These are phyloP conservation scores for Natator depressus DNA, from an alignment of 2,113 vertebrate species.

Conservation along the genomic window DNA sequence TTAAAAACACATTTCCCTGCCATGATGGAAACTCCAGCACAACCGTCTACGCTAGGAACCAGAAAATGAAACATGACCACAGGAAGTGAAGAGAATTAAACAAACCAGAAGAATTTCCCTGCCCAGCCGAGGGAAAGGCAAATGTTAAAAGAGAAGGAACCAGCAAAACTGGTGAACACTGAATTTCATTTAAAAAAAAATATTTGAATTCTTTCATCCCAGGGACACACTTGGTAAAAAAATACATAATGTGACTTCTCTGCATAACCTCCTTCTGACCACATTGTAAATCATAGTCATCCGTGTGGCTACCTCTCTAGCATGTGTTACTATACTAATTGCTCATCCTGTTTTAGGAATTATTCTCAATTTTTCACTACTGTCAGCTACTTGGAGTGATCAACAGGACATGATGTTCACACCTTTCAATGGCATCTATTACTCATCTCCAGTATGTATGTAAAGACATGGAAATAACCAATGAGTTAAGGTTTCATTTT, in stretches of 20 bases:
- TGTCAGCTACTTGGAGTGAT: background rate
- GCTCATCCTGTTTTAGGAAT: background rate
- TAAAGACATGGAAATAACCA: background rate
- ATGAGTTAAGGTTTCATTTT: background rate
- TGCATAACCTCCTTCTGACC: no score
- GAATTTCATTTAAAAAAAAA: no score
- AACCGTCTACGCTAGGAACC: background rate
- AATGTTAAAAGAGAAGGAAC: no score
- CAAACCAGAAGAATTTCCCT: no score
- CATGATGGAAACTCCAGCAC: background rate
- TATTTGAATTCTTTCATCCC: no score
- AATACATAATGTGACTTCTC: no score
- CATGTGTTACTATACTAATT: background rate
- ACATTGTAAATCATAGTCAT: background rate
- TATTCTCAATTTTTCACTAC: background rate
- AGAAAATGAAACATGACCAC: background rate
- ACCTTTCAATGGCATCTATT: background rate
- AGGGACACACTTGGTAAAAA: no score
- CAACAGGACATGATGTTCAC: background rate
- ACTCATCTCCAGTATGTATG: background rate
- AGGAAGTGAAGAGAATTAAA: no score
- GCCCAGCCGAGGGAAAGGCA: no score
- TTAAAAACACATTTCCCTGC: background rate
- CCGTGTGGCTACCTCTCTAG: background rate
- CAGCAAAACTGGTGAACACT: no score